These are phyloP conservation scores for Agonopterix arenella DNA, from an alignment of 2,888 invertebrate species.

Conservation along the genomic window DNA sequence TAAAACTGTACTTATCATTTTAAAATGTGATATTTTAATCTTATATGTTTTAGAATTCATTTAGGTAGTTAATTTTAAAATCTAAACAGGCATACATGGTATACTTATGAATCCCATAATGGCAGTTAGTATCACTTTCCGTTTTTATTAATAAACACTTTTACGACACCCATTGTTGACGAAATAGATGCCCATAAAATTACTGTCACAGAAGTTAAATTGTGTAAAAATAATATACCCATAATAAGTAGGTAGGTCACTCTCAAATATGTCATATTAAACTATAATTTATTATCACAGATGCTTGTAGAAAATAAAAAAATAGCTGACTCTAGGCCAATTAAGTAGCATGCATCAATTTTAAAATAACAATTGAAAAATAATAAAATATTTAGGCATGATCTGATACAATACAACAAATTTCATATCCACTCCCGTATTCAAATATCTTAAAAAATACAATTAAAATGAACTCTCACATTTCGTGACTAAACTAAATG, in stretches of 20 bases:
- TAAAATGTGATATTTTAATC: too few species aligned
- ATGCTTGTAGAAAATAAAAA: slow-evolving; percentile 55
- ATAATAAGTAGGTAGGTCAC: slow-evolving; percentile 19
- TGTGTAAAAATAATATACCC: slow-evolving; percentile 16
- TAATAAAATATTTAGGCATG: too few species aligned
- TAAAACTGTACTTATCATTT: too few species aligned
- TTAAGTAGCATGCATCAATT: slow-evolving; percentile 6
- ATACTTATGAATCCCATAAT: slow-evolving; percentile 31
- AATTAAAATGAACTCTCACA: slow-evolving; percentile 18
- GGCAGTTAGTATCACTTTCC: slow-evolving; percentile 62
- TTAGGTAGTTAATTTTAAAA: too few species aligned
- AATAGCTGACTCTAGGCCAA: slow-evolving; percentile 10
- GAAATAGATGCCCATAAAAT: slow-evolving; percentile 7
- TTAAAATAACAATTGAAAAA: not conserved
- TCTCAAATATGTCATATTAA: slow-evolving; percentile 29
- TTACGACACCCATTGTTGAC: slow-evolving; percentile 23
- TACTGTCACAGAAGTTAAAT: slow-evolving; percentile 12
- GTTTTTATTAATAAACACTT: slow-evolving; percentile 34
- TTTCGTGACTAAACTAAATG: slow-evolving; percentile 39
- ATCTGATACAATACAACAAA: too few species aligned
- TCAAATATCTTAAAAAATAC: not conserved
- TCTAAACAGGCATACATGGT: too few species aligned
- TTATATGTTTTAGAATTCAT: too few species aligned
- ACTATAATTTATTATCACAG: slow-evolving; percentile 66
- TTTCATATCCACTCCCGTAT: too few species aligned